These are phyloP conservation scores for Halictus quadricinctus DNA, from an alignment of 2,888 invertebrate species.

Conservation along the genomic window DNA sequence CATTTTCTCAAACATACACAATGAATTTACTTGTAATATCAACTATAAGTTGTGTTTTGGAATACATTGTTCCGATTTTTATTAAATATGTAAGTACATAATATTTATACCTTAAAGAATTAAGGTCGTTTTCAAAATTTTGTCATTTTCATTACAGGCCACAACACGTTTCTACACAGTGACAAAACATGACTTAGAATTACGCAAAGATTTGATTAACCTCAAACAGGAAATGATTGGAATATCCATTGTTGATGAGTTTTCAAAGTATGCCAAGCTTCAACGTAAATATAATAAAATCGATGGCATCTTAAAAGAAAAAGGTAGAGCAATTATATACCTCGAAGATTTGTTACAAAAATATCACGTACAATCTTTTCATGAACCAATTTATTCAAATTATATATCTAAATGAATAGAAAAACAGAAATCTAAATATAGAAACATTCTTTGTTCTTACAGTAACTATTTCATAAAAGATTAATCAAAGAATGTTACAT, in stretches of 20 bases:
- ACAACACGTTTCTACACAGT: conserved; percentile 64
- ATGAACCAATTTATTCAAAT: not conserved
- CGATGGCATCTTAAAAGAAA: conserved; percentile 73
- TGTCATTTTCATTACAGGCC: conserved; percentile 64
- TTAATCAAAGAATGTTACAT: conserved; percentile 11
- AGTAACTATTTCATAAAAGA: not conserved
- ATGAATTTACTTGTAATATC: conserved; percentile 76
- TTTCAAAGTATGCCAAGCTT: conserved; percentile 81
- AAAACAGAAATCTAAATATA: not conserved
- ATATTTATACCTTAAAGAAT: not conserved
- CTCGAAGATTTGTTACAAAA: not conserved
- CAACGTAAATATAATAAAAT: conserved; percentile 79
- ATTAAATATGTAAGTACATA: conserved; percentile 75
- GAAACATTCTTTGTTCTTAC: not conserved
- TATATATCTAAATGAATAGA: not conserved
- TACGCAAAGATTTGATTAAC: conserved; percentile 70
- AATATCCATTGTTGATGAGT: conserved; percentile 81
- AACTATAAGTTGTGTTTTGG: conserved; percentile 72
- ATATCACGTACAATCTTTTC: not conserved
- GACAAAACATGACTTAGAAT: conserved; percentile 62
- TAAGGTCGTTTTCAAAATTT: not conserved
- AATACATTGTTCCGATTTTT: conserved; percentile 70
- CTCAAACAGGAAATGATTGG: conserved; percentile 77
- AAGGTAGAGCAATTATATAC: conserved; percentile 68
- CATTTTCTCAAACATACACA: conserved; percentile 12